Base-by-base conservation (phyloP, 2,113 vertebrate genomes). In the Acrocephalus arundinaceus region DNA sequence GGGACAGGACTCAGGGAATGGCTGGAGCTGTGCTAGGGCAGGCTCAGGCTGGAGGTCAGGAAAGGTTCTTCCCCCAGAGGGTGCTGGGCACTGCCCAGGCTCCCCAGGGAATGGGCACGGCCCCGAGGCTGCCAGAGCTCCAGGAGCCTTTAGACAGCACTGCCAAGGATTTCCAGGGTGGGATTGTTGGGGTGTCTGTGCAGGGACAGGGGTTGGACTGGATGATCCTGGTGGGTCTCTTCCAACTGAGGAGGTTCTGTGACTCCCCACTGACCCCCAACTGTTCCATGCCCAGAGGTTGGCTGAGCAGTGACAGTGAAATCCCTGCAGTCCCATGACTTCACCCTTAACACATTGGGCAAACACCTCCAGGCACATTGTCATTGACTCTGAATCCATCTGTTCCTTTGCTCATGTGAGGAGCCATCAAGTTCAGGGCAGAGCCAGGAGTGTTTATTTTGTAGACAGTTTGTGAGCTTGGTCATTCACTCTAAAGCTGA, bases 1-100 rank as follows among this genome's bases (percentile, higher is more conserved):
- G 17, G 7, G 27, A 46, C 22, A 46, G 58, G 1, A 15, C 0
- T 39, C 41, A 39, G 41, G 49, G 58, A 17, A 65, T 0, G 1
- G 82, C 59, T 74, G 70, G 41, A 73, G 28, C 28, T 74, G 82
- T 15, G 17, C 2, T 39, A 84, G 58, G 41, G 68, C 27, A 55
- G 51, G 81, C 8, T 39, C 41, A 73, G 70, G 68, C 18, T 63
- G 81, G 9, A 84, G 41, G 5, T 4, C 39, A 84, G 81, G 39
- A 5, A 54, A 73, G 49, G 41, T 6, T 63, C 68, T 65, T 63
- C 58, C 58, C 80, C 68, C 81, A 73, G 68, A 85, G 70, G 80
- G 41, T 46, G 70, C 39, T 39, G 11, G 59, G 58, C 58, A 55
- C 68, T 84, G 68, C 21, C 37, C 81, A 84, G 81, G 68, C 81